Evolutionary conservation across 2,888 invertebrate species (phyloP).

Genomic region (Diadromus collaris): DNA sequence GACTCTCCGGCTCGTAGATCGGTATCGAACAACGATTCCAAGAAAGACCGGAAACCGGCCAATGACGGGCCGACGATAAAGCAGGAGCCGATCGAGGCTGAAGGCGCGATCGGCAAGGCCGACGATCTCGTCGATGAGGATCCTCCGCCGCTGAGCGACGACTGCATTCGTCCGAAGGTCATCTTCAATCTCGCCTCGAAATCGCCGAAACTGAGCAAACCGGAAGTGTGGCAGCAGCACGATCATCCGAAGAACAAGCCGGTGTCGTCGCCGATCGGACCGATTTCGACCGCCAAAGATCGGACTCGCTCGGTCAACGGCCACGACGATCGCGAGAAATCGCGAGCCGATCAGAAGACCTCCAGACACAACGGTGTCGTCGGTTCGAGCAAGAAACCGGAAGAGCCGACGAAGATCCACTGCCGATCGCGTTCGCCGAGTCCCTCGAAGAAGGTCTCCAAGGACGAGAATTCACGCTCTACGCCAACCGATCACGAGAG

Average conservation of each 20-base stretch:
- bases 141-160: constrained; percentile 35
- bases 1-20: background rate
- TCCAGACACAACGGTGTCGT: constrained; percentile 10
- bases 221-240: constrained; percentile 67
- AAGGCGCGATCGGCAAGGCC: background rate
- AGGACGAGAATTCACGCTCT: background rate
- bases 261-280: background rate
- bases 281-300: background rate
- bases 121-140: background rate
- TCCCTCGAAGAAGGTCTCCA: constrained; percentile 18
- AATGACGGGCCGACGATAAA: constrained; percentile 14
- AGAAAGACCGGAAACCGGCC: constrained; percentile 2
- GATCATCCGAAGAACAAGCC: constrained; percentile 19
- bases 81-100: constrained; percentile 6
- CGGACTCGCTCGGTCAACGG: constrained; percentile 9
- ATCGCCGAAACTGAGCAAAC: constrained; percentile 64
- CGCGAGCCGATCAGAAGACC: constrained; percentile 17
- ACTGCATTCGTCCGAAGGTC: constrained; percentile 69
- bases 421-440: constrained; percentile 8
- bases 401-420: constrained; percentile 2
- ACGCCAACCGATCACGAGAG: background rate
- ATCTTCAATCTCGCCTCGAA: constrained; percentile 72
- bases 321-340: constrained; percentile 27
- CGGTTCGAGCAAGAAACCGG: constrained; percentile 10
- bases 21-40: constrained; percentile 19